phyloP scores from a whole-genome alignment of 2,797 vertebrate species.

The Pachyuromys duprasi region DNA sequence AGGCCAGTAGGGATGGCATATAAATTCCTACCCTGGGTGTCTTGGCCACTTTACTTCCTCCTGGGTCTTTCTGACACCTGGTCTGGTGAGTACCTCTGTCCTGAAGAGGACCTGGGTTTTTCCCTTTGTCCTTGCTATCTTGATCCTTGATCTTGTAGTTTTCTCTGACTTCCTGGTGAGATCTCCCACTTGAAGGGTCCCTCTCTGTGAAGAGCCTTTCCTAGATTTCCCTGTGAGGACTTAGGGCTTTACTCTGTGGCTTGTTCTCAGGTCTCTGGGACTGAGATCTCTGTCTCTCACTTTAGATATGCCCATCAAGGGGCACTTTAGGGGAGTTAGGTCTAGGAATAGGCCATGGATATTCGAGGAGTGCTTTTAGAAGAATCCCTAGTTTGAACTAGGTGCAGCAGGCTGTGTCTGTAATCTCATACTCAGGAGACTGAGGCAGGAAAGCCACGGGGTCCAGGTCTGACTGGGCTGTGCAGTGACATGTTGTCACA shows the following conservation, averaged over 20 bases:
- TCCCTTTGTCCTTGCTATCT: not conserved
- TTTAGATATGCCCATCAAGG: not conserved
- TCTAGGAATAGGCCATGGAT: not conserved
- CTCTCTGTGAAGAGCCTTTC: not conserved
- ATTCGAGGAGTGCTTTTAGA: not conserved
- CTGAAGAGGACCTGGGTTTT: not conserved
- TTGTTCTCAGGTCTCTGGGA: not conserved
- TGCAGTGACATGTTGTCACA: not conserved
- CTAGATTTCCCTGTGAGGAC: not conserved
- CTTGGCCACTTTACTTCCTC: not conserved
- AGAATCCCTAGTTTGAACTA: not conserved
- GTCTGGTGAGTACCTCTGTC: slow-evolving; percentile 59
- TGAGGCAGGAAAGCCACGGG: not conserved
- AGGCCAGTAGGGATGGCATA: not conserved
- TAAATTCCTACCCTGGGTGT: slow-evolving; percentile 2
- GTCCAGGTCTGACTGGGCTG: not conserved
- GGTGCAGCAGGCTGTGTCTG: not conserved
- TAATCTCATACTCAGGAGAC: not conserved
- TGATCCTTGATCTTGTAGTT: not conserved
- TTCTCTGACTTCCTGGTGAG: not conserved
- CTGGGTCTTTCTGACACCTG: not conserved
- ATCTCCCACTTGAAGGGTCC: not conserved
- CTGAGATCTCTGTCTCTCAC: not conserved
- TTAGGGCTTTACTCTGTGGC: not conserved
- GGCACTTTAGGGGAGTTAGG: not conserved